Evolutionary conservation across 2,797 vertebrate genomes (phyloP).

Genomic region (Lycodopsis pacificus): DNA sequence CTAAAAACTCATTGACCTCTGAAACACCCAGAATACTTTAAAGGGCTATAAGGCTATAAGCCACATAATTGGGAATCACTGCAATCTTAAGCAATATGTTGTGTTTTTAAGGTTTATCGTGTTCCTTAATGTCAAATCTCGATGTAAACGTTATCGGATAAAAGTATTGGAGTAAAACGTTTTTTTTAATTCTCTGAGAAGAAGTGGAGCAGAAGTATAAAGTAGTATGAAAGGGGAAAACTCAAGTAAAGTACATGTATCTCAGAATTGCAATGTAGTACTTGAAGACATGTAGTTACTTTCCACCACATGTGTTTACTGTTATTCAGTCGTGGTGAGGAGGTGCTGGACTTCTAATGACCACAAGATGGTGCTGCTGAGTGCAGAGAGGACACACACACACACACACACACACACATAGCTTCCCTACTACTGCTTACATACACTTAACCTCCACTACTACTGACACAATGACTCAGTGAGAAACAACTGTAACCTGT

Average conservation of each 20-base stretch:
- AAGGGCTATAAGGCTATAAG: neutral
- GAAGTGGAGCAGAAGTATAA: neutral
- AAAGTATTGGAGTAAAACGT: neutral
- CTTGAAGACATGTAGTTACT: neutral
- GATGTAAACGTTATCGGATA: neutral
- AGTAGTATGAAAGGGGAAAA: neutral
- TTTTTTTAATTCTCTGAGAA: neutral
- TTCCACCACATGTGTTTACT: neutral
- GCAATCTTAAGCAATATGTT: neutral
- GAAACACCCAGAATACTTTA: neutral
- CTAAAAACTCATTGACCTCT: neutral
- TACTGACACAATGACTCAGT: constrained; percentile 1
- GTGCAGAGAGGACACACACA: neutral
- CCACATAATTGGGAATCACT: neutral
- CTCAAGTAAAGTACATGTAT: neutral
- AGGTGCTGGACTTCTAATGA: neutral
- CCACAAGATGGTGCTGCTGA: constrained; percentile 15
- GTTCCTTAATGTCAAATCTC: neutral
- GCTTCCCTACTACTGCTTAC: neutral
- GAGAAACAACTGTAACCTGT: neutral
- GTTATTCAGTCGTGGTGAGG: neutral
- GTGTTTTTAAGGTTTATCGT: neutral
- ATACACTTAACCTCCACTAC: neutral
- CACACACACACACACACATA: constrained; percentile 1
- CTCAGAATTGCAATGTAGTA: neutral